Conservation (phyloP, 2,113 vertebrate genomes). For the Cathartes aura region DNA sequence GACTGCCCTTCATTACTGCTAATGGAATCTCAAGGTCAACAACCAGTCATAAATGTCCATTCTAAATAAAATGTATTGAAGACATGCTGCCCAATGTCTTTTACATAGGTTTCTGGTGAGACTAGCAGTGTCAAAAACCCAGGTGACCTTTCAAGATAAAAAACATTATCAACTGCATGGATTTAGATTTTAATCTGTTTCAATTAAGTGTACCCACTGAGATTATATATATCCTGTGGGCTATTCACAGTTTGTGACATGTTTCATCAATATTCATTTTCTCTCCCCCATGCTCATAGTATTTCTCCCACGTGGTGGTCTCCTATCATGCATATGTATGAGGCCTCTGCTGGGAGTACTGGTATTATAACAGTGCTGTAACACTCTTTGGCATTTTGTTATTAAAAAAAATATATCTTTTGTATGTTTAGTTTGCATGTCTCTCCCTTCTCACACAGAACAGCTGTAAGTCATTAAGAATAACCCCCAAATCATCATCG, state of each 20-base stretch:
- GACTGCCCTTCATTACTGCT: slow-evolving; percentile 74
- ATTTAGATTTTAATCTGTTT: slow-evolving; percentile 66
- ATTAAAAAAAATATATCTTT: neutral
- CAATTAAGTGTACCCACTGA: slow-evolving; percentile 44
- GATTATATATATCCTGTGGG: slow-evolving; percentile 26
- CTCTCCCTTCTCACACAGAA: neutral
- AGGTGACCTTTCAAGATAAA: slow-evolving; percentile 72
- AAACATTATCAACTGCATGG: slow-evolving; percentile 57
- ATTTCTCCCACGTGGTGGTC: neutral
- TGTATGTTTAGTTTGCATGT: neutral
- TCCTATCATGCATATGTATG: neutral
- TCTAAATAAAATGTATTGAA: slow-evolving; percentile 75
- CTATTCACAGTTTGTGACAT: neutral
- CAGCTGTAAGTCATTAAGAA: slow-evolving; percentile 48
- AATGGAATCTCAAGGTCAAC: slow-evolving; percentile 81
- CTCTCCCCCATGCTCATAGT: neutral
- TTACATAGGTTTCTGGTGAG: slow-evolving; percentile 65
- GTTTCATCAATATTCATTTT: slow-evolving; percentile 16
- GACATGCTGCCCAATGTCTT: slow-evolving; percentile 62
- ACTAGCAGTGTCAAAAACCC: slow-evolving; percentile 60
- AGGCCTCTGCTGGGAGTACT: neutral
- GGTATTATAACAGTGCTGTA: neutral
- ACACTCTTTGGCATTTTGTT: neutral
- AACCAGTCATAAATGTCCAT: slow-evolving; percentile 71
- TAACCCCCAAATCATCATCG: neutral